phyloP scores from a whole-genome alignment of 2,797 vertebrate genomes.

The Gastrophryne carolinensis region DNA sequence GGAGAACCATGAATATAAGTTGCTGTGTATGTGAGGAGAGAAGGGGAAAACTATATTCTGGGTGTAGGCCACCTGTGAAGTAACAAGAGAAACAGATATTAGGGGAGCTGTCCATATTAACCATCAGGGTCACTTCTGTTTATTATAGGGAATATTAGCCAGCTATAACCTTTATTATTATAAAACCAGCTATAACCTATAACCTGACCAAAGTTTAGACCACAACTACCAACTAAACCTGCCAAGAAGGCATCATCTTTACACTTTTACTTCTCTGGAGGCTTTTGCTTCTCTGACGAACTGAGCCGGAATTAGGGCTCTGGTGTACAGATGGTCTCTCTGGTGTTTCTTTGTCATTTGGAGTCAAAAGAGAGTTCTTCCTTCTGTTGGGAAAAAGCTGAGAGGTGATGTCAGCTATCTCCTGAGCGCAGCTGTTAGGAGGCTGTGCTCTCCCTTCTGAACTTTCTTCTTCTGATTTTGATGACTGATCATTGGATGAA shows the following conservation, averaged over 20 bases:
- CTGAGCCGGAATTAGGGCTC: constrained; percentile 55
- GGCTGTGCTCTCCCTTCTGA: constrained; percentile 7
- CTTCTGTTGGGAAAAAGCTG: constrained; percentile 23
- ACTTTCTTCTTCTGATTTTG: constrained; percentile 29
- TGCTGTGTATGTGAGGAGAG: too few relatives aligned
- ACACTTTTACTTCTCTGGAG: constrained; percentile 54
- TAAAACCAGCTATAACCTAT: too few relatives aligned
- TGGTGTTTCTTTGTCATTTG: constrained; percentile 2
- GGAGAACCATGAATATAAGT: too few relatives aligned
- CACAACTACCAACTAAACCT: constrained; percentile 52
- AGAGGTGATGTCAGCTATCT: constrained; percentile 6
- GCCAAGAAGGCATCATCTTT: constrained; percentile 55
- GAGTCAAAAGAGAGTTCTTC: constrained; percentile 22
- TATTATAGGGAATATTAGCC: too few relatives aligned
- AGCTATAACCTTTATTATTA: too few relatives aligned
- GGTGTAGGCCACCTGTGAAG: too few relatives aligned
- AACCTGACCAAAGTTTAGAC: too few relatives aligned
- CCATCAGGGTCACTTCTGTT: too few relatives aligned
- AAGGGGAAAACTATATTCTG: too few relatives aligned
- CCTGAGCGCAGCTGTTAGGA: not conserved
- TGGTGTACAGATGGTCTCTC: constrained; percentile 48
- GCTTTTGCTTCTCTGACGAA: constrained; percentile 56
- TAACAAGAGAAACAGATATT: too few relatives aligned
- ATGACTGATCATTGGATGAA: constrained; percentile 32
- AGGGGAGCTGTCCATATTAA: too few relatives aligned